Evolutionary conservation across 2,113 vertebrate genomes (phyloP), one percentile per base, ranked within the genome.

Genomic region (Ophiodon elongatus): DNA sequence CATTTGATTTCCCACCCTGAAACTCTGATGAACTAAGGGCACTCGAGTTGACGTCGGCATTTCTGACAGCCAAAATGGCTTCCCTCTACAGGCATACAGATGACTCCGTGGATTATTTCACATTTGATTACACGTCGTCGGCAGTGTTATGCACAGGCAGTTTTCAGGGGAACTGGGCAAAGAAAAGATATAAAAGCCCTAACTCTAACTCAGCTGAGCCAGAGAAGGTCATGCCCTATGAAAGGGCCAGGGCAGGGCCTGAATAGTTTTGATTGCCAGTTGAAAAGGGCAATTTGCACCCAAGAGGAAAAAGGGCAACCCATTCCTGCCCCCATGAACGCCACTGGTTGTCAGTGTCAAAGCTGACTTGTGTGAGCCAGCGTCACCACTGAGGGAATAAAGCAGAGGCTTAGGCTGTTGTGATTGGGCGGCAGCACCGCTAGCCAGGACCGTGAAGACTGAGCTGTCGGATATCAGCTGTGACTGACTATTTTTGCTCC

Each of bases 211-310:
- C 50, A 83, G 35, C 60, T 66, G 71, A 78, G 79, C 64, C 21
- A 21, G 76, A 86, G 60, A 86, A 88, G 86, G 90, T 92, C 85
- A 85, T 60, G 84, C 56, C 76, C 88, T 72, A 52, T 80, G 85
- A 84, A 89, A 87, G 85, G 71, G 60, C 85, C 76, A 33, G 79
- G 54, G 64, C 76, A 69, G 62, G 54, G 80, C 79, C 79, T 66
- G 83, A 74, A 89, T 88, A 88, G 78, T 83, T 91, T 84, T 76
- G 88, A 91, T 85, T 90, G 84, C 88, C 43, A 74, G 65, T 86
- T 91, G 89, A 86, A 93, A 93, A 93, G 91, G 93, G 91, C 89
- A 90, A 89, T 91, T 91, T 91, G 84, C 87, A 91, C 78, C 87
- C 89, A 84, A 82, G 85, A 88, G 89, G 73, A 82, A 89, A 92